Evolutionary conservation across 2,888 invertebrate species (phyloP).

Genomic region (Zaprionus lineosus): DNA sequence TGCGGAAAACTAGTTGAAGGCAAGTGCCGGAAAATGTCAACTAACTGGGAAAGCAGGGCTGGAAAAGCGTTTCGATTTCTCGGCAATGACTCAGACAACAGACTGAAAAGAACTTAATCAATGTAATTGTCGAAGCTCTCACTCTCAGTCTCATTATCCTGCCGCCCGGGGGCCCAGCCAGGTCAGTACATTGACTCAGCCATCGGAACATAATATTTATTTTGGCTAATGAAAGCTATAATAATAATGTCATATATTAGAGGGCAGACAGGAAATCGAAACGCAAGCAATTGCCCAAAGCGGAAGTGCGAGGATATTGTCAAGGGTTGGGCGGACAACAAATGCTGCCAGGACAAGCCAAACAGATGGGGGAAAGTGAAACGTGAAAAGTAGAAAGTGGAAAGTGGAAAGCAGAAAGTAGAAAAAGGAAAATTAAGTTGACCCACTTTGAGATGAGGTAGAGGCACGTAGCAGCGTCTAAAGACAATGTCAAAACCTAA

Average conservation of each 20-base stretch:
- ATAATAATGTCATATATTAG: constrained; percentile 8
- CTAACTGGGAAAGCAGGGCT: background rate
- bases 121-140: no score
- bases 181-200: constrained; percentile 2
- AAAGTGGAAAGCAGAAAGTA: no score
- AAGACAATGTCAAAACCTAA: constrained; percentile 38
- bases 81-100: no score
- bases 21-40: constrained; percentile 16
- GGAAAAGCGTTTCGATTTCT: background rate
- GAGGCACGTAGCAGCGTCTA: constrained; percentile 45
- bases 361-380: no score
- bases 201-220: constrained; percentile 34
- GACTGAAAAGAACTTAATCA: no score
- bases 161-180: background rate
- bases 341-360: background rate
- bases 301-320: constrained; percentile 18
- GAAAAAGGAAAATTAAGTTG: constrained; percentile 30
- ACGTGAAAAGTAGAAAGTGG: no score
- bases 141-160: background rate
- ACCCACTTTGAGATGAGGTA: constrained; percentile 57
- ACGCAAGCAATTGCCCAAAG: background rate
- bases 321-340: no score
- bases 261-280: constrained; percentile 31
- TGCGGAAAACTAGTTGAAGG: constrained; percentile 7
- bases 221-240: constrained; percentile 35